Percentiles rank a stretch among this genome's conserved stretches.
phyloP scores from a whole-genome alignment of 2,113 vertebrate genomes.

The Oreotrochilus melanogaster region DNA sequence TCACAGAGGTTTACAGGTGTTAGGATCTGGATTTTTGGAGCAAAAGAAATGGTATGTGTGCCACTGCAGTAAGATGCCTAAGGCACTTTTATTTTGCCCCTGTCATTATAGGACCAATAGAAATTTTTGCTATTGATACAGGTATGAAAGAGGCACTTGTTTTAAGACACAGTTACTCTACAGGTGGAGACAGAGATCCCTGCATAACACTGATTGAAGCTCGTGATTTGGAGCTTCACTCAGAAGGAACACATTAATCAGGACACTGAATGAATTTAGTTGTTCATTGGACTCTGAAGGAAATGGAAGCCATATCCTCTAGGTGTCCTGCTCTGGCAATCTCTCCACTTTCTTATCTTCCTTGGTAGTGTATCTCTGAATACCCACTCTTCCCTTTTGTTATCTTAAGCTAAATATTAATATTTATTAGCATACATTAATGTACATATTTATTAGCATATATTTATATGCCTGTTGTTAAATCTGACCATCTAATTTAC shows the following conservation, averaged over 20 bases:
- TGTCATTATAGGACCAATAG: fast-evolving
- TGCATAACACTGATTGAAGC: neutral
- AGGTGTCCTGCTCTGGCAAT: neutral
- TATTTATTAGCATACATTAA: no score
- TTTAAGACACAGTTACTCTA: neutral
- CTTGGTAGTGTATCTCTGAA: neutral
- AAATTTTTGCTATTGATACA: neutral
- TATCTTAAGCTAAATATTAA: neutral
- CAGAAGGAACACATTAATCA: neutral
- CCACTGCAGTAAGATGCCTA: neutral
- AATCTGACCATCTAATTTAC: neutral
- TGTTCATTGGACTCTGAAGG: neutral
- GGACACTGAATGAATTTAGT: fast-evolving
- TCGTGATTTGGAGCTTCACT: neutral
- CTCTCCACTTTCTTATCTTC: neutral
- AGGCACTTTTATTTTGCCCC: neutral
- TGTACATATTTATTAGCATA: no score
- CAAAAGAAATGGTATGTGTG: neutral
- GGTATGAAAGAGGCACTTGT: neutral
- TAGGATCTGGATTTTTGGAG: neutral
- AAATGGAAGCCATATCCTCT: neutral
- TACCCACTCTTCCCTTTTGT: neutral
- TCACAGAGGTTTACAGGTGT: neutral
- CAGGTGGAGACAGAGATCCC: neutral
- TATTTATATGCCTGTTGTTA: neutral